A percentile compares a stretch with the other conserved stretches of the same genome.
phyloP scores from a whole-genome alignment of 2,797 vertebrate genomes.

The Adrianichthys oophorus region DNA sequence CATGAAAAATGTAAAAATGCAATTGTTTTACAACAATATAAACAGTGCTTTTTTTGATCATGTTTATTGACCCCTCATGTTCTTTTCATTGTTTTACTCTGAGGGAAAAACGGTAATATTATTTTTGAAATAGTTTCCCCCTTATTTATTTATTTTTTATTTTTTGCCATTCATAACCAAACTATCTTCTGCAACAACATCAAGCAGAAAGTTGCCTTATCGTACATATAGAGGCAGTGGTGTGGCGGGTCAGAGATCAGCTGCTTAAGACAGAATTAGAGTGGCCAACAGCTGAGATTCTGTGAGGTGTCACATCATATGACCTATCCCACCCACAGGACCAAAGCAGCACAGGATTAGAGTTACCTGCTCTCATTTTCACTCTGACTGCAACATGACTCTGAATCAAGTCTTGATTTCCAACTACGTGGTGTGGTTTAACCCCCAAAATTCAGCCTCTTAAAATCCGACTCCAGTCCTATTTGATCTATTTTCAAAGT shows the following conservation, averaged over 20 bases:
- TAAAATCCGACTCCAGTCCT: no score
- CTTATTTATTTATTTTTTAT: neutral
- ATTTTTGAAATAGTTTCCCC: neutral
- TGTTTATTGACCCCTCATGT: slow-evolving; percentile 18
- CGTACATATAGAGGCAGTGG: slow-evolving; percentile 52
- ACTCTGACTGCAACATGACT: slow-evolving; percentile 5
- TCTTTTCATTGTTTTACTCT: slow-evolving; percentile 1
- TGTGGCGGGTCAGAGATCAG: slow-evolving; percentile 65
- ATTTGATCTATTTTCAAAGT: no score
- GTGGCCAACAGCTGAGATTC: slow-evolving; percentile 76
- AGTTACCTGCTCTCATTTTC: slow-evolving; percentile 60
- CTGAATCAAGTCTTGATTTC: no score
- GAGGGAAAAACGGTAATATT: neutral
- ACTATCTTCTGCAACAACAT: neutral
- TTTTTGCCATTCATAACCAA: neutral
- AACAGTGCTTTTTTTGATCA: no score
- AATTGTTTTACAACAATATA: no score
- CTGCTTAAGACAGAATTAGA: slow-evolving; percentile 76
- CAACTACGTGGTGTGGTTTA: no score
- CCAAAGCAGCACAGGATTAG: slow-evolving; percentile 49
- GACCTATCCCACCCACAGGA: slow-evolving; percentile 67
- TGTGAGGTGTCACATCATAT: slow-evolving; percentile 65
- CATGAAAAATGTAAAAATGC: no score
- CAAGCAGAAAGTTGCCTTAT: neutral
- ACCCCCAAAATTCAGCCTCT: no score